Evolutionary conservation across 1,140 invertebrate genomes (phyloP).

Genomic region (Atta colombica): DNA sequence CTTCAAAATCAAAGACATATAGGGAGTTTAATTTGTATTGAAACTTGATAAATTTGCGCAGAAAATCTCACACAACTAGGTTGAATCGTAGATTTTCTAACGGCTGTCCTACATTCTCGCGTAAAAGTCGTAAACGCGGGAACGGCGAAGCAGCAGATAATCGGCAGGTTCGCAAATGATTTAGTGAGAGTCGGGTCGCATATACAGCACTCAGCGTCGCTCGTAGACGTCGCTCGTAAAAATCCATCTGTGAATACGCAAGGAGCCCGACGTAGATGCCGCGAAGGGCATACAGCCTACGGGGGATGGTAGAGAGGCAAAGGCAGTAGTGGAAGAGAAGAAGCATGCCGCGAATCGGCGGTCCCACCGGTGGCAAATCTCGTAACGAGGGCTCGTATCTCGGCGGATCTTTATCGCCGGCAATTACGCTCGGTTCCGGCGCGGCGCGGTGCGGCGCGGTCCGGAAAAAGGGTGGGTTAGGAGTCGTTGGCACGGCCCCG

Average conservation of each 20-base stretch:
- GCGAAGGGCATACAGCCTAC: not conserved
- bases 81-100: slow-evolving; percentile 16
- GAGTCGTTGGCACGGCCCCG: slow-evolving; percentile 59
- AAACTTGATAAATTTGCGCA: not conserved
- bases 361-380: slow-evolving; percentile 77
- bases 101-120: slow-evolving; percentile 33
- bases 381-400: slow-evolving; percentile 75
- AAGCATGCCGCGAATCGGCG: slow-evolving; percentile 54
- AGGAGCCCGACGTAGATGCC: slow-evolving; percentile 43
- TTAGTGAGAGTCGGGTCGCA: slow-evolving; percentile 31
- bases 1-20: not conserved
- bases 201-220: slow-evolving; percentile 53
- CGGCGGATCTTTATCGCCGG: slow-evolving; percentile 79
- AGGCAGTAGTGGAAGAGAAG: not conserved
- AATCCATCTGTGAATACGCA: slow-evolving; percentile 67
- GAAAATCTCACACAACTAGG: not conserved
- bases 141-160: slow-evolving; percentile 58
- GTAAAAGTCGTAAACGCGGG: slow-evolving; percentile 15
- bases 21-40: not conserved
- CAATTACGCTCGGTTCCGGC: slow-evolving; percentile 76
- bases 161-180: slow-evolving; percentile 66
- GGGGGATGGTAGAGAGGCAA: not conserved
- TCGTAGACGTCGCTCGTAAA: slow-evolving; percentile 68
- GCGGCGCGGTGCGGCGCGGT: not conserved
- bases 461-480: slow-evolving; percentile 63